Evolutionary conservation across 2,113 vertebrate genomes (phyloP), one percentile per base, ranked within the genome.

Genomic region (Spermophilus dauricus): DNA sequence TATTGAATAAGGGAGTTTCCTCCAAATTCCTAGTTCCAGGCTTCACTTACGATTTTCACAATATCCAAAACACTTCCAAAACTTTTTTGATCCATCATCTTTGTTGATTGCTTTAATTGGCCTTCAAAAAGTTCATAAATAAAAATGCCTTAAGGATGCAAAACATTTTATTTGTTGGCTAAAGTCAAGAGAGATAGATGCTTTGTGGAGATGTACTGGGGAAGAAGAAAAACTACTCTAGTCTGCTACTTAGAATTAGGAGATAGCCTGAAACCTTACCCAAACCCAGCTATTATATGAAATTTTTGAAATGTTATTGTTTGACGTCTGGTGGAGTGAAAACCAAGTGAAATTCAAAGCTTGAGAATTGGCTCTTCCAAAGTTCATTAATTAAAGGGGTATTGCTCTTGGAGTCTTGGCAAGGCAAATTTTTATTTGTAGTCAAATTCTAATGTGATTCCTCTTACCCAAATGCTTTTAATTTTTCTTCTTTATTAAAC

Each of bases 321-420:
- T 87, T 96, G 56, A 92, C 53, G 26, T 94, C 58, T 82, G n/a
- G 37, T 93, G 61, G 24, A 28, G 61, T 63, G 61, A 63, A 63
- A 63, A 95, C 51, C 75, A 95, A 92, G 12, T 86, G 37, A 89
- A 88, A 93, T 72, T 78, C 56, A 81, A 97, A 95, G 80, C 48
- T 88, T 96, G 67, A 96, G 70, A 86, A 96, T 1, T 88, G 30
- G 24, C 18, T 94, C 58, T 93, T 96, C 80, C 72, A 96, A 95
- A 93, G 34, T 65, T 94, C 56, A 53, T 53, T 93, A 90, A 70
- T 72, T 89, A 89, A 92, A 94, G 37, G 11, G 24, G 10, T n/a
- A 63, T 1, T 94, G n/a, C 7, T 94, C 37, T 53, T 93, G 53
- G 56, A 72, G 83, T 84, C 28, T 37, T 96, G 78, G 48, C 26